Percentiles rank a stretch among this genome's conserved stretches.
These are phyloP conservation scores for Scaptomyza parva DNA, from an alignment of 2,888 invertebrate species.

Conservation along the genomic window DNA sequence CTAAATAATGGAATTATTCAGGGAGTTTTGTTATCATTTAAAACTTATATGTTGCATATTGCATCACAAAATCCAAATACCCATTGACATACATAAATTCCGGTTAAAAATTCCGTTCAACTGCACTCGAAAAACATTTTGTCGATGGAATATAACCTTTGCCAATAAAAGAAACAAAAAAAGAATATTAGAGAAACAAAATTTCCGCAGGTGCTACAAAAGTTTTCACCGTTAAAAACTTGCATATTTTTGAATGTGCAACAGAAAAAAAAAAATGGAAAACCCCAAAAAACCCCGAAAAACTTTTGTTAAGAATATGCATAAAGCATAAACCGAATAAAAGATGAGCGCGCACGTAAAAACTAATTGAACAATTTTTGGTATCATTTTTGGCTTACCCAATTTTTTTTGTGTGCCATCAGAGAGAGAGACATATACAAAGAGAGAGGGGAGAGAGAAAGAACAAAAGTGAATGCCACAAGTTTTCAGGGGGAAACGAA, in stretches of 20 bases:
- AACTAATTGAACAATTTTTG: conserved; percentile 63
- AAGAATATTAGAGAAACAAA: conserved; percentile 21
- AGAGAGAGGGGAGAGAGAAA: too few relatives aligned
- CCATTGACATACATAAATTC: not conserved
- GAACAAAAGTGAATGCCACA: conserved; percentile 63
- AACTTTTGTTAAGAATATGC: conserved; percentile 57
- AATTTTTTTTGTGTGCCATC: conserved; percentile 32
- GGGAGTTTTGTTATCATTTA: not conserved
- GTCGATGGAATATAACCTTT: conserved; percentile 19
- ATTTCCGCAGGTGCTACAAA: conserved; percentile 50
- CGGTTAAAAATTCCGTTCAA: conserved; percentile 12
- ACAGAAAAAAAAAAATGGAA: too few relatives aligned
- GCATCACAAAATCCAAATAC: not conserved
- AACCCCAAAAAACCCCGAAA: too few relatives aligned
- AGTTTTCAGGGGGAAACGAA: conserved; percentile 46
- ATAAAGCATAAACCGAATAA: conserved; percentile 56
- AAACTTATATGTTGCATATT: not conserved
- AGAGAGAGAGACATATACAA: too few relatives aligned
- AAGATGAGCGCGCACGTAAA: conserved; percentile 45
- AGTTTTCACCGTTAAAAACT: conserved; percentile 43
- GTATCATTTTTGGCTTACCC: conserved; percentile 55
- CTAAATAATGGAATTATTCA: too few relatives aligned
- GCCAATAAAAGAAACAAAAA: not conserved
- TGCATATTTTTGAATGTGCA: conserved; percentile 31
- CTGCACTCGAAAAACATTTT: conserved; percentile 6